phyloP scores from a whole-genome alignment of 2,797 vertebrate genomes.

The Poliocrania exsul region DNA sequence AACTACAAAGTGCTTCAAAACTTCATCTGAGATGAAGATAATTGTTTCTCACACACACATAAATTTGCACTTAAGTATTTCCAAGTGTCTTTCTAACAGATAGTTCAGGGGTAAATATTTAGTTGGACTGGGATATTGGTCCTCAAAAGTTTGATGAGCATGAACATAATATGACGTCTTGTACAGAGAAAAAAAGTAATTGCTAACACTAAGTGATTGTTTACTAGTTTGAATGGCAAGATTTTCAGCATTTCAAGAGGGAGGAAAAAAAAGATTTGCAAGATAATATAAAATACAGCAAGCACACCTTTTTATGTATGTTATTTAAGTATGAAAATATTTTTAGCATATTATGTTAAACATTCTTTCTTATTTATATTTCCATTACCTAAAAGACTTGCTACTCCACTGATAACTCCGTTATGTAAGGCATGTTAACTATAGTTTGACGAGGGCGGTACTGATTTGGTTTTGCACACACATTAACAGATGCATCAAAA shows the following conservation, averaged over 20 bases:
- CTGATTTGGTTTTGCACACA: conserved; percentile 79
- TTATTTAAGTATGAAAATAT: conserved; percentile 88
- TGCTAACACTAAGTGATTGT: conserved; percentile 73
- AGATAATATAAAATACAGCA: conserved; percentile 83
- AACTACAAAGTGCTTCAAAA: conserved; percentile 94
- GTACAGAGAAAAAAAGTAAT: conserved; percentile 48
- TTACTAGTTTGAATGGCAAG: conserved; percentile 72
- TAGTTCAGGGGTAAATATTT: conserved; percentile 59
- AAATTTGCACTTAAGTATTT: conserved; percentile 77
- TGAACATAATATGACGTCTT: conserved; percentile 48
- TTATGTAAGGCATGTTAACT: conserved; percentile 83
- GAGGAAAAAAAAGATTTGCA: conserved; percentile 69
- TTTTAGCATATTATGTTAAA: conserved; percentile 87
- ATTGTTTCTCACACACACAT: conserved; percentile 75
- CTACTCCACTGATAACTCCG: conserved; percentile 78
- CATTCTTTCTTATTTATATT: conserved; percentile 86
- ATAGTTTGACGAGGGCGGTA: conserved; percentile 69
- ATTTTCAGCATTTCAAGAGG: conserved; percentile 76
- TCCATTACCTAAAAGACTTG: conserved; percentile 80
- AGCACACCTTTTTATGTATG: conserved; percentile 83
- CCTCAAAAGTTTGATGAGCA: conserved; percentile 79
- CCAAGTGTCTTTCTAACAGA: conserved; percentile 73
- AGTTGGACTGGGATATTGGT: conserved; percentile 79
- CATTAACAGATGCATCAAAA: conserved; percentile 69
- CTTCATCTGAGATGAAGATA: conserved; percentile 81